Conservation (phyloP, 2,888 invertebrate genomes). For the Allophyes oxyacanthae region DNA sequence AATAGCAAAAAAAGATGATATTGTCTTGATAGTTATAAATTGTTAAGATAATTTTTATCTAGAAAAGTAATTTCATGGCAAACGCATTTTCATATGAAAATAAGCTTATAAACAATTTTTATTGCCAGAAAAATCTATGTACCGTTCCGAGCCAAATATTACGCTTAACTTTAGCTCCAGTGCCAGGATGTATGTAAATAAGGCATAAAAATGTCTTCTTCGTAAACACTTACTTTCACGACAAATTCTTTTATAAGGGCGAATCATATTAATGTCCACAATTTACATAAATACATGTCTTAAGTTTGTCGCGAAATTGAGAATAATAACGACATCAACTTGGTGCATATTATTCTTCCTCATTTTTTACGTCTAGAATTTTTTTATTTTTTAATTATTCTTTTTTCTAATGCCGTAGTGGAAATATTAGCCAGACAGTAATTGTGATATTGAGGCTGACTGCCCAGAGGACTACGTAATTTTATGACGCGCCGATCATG, state of each 20-base stretch:
- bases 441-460: too few relatives aligned
- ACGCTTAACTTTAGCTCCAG: not conserved
- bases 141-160: constrained; percentile 18
- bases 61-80: not conserved
- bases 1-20: too few relatives aligned
- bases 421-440: too few relatives aligned
- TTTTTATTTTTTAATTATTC: not conserved
- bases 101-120: not conserved
- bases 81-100: not conserved
- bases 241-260: constrained; percentile 27
- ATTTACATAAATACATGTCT: constrained; percentile 12
- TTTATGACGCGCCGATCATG: too few relatives aligned
- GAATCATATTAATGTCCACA: constrained; percentile 19
- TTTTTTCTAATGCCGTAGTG: too few relatives aligned
- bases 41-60: not conserved
- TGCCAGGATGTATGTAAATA: constrained; percentile 26
- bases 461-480: too few relatives aligned
- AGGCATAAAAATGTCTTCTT: constrained; percentile 16
- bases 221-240: constrained; percentile 27
- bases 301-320: not conserved
- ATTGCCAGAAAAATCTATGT: not conserved
- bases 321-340: not conserved
- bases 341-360: not conserved
- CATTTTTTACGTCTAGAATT: too few relatives aligned
- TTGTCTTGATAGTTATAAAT: not conserved